phyloP scores from a whole-genome alignment of 1,140 invertebrate genomes.

The Macrosteles quadrilineatus region DNA sequence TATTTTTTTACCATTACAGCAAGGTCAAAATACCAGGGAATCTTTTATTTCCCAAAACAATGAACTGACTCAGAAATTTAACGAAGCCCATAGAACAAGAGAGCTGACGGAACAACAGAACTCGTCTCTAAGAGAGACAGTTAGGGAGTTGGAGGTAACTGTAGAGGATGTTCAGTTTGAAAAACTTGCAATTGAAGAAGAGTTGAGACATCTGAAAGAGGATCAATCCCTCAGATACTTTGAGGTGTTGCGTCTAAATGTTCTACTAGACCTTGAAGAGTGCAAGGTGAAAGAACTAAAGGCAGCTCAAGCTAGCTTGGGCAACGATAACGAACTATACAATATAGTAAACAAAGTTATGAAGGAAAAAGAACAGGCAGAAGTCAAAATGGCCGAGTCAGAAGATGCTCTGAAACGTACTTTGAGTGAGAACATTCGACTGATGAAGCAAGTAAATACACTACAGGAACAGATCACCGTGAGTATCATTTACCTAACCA shows the following conservation, averaged over 20 bases:
- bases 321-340: constrained; percentile 66
- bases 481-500: too few species aligned
- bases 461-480: constrained; percentile 80
- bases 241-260: constrained; percentile 74
- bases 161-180: constrained; percentile 70
- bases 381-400: constrained; percentile 68
- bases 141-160: constrained; percentile 64
- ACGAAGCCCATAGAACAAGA: constrained; percentile 53
- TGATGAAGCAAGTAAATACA: constrained; percentile 69
- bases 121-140: constrained; percentile 62
- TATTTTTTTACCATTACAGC: constrained; percentile 50
- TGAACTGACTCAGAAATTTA: constrained; percentile 69
- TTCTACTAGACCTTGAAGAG: constrained; percentile 78
- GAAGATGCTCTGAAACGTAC: constrained; percentile 75
- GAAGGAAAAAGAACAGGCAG: constrained; percentile 67
- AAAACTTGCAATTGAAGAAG: constrained; percentile 68
- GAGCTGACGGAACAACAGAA: constrained; percentile 60
- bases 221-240: constrained; percentile 59
- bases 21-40: constrained; percentile 79
- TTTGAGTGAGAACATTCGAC: constrained; percentile 71
- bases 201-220: constrained; percentile 67
- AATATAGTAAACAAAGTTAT: constrained; percentile 69
- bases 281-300: constrained; percentile 66
- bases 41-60: constrained; percentile 73
- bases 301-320: constrained; percentile 56